A percentile compares a stretch with the other conserved stretches of the same genome.
These are phyloP conservation scores for Pseudomugil gertrudae DNA, from an alignment of 2,797 vertebrate genomes.

Conservation along the genomic window DNA sequence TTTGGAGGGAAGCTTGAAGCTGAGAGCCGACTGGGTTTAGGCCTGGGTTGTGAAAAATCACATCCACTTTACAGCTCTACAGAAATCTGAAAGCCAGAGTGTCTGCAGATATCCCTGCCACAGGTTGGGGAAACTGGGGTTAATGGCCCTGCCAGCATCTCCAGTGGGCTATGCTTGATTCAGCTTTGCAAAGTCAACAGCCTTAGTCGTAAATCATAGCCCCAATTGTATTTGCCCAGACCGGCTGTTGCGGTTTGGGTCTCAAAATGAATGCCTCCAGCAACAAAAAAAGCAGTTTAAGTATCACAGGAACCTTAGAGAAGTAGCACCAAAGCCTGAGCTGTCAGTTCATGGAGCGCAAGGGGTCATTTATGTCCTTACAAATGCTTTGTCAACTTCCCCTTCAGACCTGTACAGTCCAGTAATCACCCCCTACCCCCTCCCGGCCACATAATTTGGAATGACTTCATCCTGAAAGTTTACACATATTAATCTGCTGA, in stretches of 20 bases:
- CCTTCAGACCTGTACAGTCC: constrained; percentile 21
- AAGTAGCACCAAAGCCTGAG: constrained; percentile 79
- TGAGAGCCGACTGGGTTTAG: constrained; percentile 69
- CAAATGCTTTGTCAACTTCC: constrained; percentile 75
- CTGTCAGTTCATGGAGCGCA: constrained; percentile 80
- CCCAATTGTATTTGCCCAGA: constrained; percentile 75
- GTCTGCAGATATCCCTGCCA: constrained; percentile 63
- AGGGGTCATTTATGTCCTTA: constrained; percentile 74
- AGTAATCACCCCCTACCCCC: constrained; percentile 28
- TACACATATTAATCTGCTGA: constrained; percentile 50
- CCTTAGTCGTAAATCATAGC: constrained; percentile 79
- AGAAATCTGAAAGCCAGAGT: constrained; percentile 76
- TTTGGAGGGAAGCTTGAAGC: constrained; percentile 59
- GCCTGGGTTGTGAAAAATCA: constrained; percentile 84
- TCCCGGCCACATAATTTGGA: constrained; percentile 24
- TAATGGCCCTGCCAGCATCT: constrained; percentile 55
- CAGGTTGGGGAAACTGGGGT: constrained; percentile 56
- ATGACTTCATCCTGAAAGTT: constrained; percentile 42
- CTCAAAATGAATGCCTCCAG: constrained; percentile 65
- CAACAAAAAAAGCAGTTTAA: constrained; percentile 78
- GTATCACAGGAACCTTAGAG: constrained; percentile 79
- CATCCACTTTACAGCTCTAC: constrained; percentile 71
- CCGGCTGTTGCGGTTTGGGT: constrained; percentile 56
- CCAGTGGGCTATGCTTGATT: constrained; percentile 65
- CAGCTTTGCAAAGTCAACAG: constrained; percentile 72